Evolutionary conservation across 2,113 vertebrate genomes (phyloP).

Genomic region (Collichthys lucidus): DNA sequence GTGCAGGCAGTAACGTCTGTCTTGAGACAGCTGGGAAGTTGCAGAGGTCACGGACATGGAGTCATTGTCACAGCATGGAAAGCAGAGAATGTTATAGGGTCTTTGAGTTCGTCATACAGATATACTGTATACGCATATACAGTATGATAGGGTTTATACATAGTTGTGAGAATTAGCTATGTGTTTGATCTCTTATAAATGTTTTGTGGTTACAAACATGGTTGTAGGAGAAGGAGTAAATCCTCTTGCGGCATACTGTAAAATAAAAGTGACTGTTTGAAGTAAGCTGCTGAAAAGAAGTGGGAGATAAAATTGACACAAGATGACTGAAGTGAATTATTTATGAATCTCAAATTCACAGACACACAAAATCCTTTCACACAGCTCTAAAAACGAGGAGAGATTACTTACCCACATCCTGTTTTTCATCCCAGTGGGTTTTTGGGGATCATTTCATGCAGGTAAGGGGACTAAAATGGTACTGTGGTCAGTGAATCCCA

Average conservation of each 20-base stretch:
- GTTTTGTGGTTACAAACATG: constrained; percentile 6
- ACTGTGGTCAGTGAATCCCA: neutral
- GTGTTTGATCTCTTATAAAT: neutral
- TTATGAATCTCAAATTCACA: constrained; percentile 43
- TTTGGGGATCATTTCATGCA: neutral
- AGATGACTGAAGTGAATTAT: constrained; percentile 46
- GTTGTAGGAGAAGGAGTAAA: constrained; percentile 6
- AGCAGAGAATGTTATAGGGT: neutral
- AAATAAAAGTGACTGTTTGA: constrained; percentile 44
- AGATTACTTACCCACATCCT: constrained; percentile 4
- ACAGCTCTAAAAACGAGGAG: neutral
- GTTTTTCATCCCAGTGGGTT: neutral
- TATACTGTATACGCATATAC: neutral
- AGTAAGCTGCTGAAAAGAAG: constrained; percentile 22
- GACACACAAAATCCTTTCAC: constrained; percentile 23
- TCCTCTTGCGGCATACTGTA: neutral
- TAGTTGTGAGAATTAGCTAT: neutral
- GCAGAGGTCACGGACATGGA: neutral
- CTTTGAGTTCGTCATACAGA: neutral
- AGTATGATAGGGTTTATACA: neutral
- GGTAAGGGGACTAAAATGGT: neutral
- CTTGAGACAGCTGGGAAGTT: constrained; percentile 11
- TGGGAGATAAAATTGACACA: constrained; percentile 45
- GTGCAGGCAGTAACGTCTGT: constrained; percentile 3
- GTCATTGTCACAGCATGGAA: neutral